Evolutionary conservation across 2,113 vertebrate genomes (phyloP).

Genomic region (Grammomys dolichurus): DNA sequence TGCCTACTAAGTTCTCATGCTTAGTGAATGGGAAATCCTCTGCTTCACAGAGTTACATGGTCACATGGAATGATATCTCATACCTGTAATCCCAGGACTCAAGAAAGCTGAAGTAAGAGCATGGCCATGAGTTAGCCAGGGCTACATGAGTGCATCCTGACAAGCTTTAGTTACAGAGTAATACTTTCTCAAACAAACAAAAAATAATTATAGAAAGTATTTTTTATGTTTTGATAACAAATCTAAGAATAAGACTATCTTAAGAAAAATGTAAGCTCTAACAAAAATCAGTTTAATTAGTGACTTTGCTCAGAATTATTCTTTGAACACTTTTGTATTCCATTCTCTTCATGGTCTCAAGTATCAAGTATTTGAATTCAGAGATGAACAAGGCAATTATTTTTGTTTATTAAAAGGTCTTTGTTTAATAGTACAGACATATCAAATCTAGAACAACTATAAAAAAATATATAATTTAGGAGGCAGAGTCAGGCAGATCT

Average conservation of each 20-base stretch:
- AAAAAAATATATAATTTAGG: not conserved
- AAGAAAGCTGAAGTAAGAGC: not conserved
- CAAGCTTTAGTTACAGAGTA: not conserved
- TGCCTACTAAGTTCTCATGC: not conserved
- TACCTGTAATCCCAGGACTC: not conserved
- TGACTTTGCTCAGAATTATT: not conserved
- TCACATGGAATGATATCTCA: not conserved
- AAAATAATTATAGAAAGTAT: not conserved
- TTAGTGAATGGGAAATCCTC: not conserved
- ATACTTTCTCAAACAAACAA: not conserved
- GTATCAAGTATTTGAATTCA: not conserved
- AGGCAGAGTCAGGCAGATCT: not conserved
- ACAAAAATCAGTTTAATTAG: conserved; percentile 10
- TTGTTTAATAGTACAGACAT: not conserved
- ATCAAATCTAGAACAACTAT: not conserved
- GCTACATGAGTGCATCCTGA: not conserved
- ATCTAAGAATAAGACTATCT: not conserved
- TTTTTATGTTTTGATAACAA: not conserved
- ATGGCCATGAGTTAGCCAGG: not conserved
- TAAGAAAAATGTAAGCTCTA: not conserved
- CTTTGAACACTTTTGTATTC: not conserved
- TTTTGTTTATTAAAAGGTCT: not conserved
- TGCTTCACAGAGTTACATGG: not conserved
- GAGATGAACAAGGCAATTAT: not conserved
- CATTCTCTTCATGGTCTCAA: not conserved